These are phyloP conservation scores for Thripadectes ignobilis DNA, from an alignment of 2,797 vertebrate genomes.

Conservation along the genomic window DNA sequence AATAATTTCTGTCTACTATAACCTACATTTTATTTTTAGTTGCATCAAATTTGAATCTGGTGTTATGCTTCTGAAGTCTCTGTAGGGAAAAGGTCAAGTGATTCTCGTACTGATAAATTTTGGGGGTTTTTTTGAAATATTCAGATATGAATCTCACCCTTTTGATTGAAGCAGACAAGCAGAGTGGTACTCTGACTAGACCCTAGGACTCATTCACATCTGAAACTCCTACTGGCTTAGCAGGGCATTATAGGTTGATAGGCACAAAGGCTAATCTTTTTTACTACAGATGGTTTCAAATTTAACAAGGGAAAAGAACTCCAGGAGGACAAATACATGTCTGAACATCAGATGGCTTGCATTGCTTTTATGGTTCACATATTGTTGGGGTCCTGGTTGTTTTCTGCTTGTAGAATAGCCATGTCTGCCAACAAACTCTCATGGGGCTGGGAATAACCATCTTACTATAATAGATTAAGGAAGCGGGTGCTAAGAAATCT, in stretches of 20 bases:
- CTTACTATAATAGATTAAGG: neutral
- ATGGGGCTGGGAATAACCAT: neutral
- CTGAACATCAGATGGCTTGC: conserved; percentile 2
- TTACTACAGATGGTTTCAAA: neutral
- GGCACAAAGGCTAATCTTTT: neutral
- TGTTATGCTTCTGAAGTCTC: neutral
- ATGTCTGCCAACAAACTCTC: neutral
- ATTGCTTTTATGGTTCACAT: neutral
- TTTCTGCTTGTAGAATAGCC: neutral
- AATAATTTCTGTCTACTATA: neutral
- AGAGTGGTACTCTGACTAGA: neutral
- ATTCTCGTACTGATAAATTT: neutral
- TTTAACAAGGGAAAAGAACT: conserved; percentile 2
- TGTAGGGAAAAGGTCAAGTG: neutral
- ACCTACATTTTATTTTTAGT: neutral
- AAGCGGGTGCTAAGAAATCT: neutral
- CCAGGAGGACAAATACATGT: neutral
- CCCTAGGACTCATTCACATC: neutral
- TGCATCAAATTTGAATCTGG: neutral
- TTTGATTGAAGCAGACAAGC: neutral
- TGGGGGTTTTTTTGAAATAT: neutral
- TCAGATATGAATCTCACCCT: neutral
- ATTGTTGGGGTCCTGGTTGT: neutral
- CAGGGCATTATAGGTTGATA: neutral
- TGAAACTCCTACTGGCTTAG: neutral